Evolutionary conservation across 2,888 invertebrate genomes (phyloP).

Genomic region (Sycophila texana): DNA sequence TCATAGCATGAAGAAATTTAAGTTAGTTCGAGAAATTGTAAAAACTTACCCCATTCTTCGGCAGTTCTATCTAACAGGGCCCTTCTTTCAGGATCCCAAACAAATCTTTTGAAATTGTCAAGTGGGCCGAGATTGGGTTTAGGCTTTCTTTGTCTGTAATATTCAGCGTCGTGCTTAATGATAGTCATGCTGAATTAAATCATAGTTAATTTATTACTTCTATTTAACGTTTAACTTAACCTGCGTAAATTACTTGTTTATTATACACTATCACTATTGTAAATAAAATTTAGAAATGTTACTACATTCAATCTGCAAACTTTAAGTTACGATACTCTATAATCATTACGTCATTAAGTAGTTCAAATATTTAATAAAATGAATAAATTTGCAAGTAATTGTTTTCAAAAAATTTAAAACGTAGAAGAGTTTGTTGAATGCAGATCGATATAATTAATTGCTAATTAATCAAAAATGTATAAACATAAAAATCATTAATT

Average conservation of each 20-base stretch:
- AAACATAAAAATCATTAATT: too few relatives aligned
- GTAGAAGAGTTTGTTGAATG: too few relatives aligned
- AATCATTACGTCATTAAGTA: too few relatives aligned
- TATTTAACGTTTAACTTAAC: slow-evolving; percentile 10
- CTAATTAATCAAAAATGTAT: too few relatives aligned
- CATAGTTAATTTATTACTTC: neutral
- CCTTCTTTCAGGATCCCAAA: slow-evolving; percentile 67
- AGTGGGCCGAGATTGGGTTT: slow-evolving; percentile 64
- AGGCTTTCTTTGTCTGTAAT: slow-evolving; percentile 68
- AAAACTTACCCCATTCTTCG: slow-evolving; percentile 68
- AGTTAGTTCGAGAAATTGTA: neutral
- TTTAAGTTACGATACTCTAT: too few relatives aligned
- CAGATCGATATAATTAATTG: too few relatives aligned
- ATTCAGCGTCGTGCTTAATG: slow-evolving; percentile 68
- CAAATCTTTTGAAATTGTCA: slow-evolving; percentile 65
- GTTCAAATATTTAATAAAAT: too few relatives aligned
- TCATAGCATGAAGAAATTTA: neutral
- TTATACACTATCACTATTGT: neutral
- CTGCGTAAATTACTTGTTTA: neutral
- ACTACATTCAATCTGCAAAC: slow-evolving; percentile 3
- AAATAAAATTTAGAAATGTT: neutral
- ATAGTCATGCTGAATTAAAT: slow-evolving; percentile 53
- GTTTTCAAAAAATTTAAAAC: too few relatives aligned
- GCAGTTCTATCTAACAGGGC: slow-evolving; percentile 67
- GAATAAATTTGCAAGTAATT: too few relatives aligned